Percentiles rank a stretch among this genome's conserved stretches.
Conservation (phyloP, 2,888 invertebrate genomes). For the Harpalus rubripes region DNA sequence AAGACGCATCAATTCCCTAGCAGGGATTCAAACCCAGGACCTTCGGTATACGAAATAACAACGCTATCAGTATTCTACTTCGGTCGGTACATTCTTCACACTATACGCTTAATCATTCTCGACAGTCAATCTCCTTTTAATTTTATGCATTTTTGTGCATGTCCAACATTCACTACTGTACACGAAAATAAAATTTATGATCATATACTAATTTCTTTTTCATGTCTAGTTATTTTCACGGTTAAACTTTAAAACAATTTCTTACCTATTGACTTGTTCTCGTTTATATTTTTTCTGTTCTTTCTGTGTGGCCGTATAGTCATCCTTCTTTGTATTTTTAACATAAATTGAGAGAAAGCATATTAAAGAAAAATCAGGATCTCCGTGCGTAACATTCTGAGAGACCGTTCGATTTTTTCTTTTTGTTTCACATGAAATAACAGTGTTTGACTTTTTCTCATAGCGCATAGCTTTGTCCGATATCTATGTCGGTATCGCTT, state of each 20-base stretch:
- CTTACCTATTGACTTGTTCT: not conserved
- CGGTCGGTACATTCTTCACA: no score
- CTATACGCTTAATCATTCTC: no score
- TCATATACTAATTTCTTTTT: no score
- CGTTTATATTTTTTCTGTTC: not conserved
- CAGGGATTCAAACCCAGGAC: no score
- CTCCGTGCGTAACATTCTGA: constrained; percentile 20
- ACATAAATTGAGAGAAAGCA: not conserved
- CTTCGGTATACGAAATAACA: no score
- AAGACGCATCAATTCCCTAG: no score
- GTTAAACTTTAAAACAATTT: not conserved
- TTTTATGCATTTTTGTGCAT: no score
- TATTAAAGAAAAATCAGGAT: not conserved
- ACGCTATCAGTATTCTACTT: no score
- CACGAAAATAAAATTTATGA: no score
- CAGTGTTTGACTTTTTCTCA: constrained; percentile 32
- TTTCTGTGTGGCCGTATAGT: not conserved
- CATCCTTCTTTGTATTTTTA: not conserved
- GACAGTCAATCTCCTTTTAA: no score
- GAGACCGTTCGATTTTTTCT: constrained; percentile 11
- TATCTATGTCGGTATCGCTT: constrained; percentile 22
- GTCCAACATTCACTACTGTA: no score
- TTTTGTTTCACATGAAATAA: constrained; percentile 43
- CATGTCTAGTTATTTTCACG: no score
- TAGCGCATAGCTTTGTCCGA: constrained; percentile 37